Evolutionary conservation across 2,888 invertebrate species (phyloP).

Genomic region (Andricus curvator): DNA sequence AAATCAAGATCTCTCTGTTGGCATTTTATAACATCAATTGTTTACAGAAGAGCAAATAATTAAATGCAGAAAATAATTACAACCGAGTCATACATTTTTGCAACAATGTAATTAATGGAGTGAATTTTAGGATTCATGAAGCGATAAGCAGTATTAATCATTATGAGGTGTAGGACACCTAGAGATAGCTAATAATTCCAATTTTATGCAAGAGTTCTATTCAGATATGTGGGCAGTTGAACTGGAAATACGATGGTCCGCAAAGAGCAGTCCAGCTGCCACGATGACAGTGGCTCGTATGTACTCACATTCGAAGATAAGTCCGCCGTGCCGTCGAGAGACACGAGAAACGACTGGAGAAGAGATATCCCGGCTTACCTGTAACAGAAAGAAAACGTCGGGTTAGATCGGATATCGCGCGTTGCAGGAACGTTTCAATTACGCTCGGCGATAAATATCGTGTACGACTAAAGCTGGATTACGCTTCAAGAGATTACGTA

Average conservation of each 20-base stretch:
- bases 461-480: constrained; percentile 54
- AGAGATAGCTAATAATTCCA: constrained; percentile 20
- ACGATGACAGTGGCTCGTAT: constrained; percentile 55
- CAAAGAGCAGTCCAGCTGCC: constrained; percentile 48
- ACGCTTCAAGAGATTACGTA: constrained; percentile 47
- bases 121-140: neutral
- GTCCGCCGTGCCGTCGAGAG: constrained; percentile 54
- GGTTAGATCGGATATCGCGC: constrained; percentile 64
- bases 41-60: neutral
- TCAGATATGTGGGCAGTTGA: constrained; percentile 28
- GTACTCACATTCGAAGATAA: constrained; percentile 57
- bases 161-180: neutral
- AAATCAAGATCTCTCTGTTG: neutral
- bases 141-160: neutral
- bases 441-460: constrained; percentile 65
- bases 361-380: constrained; percentile 65
- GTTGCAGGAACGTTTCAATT: constrained; percentile 68
- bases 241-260: constrained; percentile 46
- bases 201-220: constrained; percentile 17
- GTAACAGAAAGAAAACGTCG: constrained; percentile 66
- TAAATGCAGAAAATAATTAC: neutral
- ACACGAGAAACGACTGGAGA: constrained; percentile 50
- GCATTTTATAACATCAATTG: neutral
- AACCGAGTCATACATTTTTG: neutral
- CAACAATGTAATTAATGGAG: neutral